Evolutionary conservation across 1,140 invertebrate species (phyloP), one percentile per base, ranked within the genome.

Genomic region (Tachypleus tridentatus): DNA sequence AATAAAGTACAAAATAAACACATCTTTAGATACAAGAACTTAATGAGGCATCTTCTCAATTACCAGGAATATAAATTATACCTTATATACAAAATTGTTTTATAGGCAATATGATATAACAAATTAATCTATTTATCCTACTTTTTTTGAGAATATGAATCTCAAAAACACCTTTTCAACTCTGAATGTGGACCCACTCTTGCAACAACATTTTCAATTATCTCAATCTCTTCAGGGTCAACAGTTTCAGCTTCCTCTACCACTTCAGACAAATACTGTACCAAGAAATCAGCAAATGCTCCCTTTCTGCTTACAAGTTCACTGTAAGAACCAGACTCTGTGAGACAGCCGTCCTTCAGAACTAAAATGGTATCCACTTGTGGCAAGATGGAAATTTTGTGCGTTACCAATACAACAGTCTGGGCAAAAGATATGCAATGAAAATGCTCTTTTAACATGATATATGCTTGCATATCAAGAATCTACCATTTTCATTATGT

Each of bases 281-380:
- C 63, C 4, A 78, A 64, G 66, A 78, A 78, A 50, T 78, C 75
- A 50, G 77, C 70, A 70, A 78, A 78, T 51, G 72, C 74, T 49
- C 77, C 75, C 61, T 75, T 75, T 47, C 72, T 72, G 4, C 69
- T 68, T 29, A 79, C 53, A 10, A 78, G 71, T 62, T 82, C 73
- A 11, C 72, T 57, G 67, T 76, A 82, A 6, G 78, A 75, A 9
- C 81, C 81, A 10, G 69, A 71, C 64, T 82, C 81, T 47, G 74
- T 74, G 5, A 82, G 70, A 53, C 68, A 52, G 4, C 80, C 80
- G 65, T 80, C 70, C 52, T 77, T 75, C 29, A 82, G 62, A 1
- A 81, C 79, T 49, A 81, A 63, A 63, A 82, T 80, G 9, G 75
- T 70, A 71, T 82, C 80, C n/a, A 77, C 76, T 51, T 76, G 60